Conservation (phyloP, 2,888 invertebrate species). For the Spodoptera exigua region DNA sequence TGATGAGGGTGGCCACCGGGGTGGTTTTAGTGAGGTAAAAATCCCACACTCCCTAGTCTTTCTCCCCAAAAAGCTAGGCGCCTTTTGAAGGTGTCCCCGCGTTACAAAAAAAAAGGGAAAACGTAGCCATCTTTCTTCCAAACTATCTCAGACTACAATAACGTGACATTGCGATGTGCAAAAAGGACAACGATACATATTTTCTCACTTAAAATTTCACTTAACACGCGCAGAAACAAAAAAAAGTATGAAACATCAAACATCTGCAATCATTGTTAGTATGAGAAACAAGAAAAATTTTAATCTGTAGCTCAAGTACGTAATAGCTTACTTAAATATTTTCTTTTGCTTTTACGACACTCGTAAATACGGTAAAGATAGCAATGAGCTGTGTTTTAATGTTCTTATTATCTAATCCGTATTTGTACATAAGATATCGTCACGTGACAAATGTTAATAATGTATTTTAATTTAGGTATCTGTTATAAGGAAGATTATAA, state of each 20-base stretch:
- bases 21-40: too few relatives aligned
- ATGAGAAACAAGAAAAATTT: constrained; percentile 12
- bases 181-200: too few relatives aligned
- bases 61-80: too few relatives aligned
- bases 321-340: constrained; percentile 53
- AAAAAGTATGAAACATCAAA: constrained; percentile 1
- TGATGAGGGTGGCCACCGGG: too few relatives aligned
- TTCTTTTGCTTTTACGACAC: constrained; percentile 41
- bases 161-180: too few relatives aligned
- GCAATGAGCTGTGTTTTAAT: constrained; percentile 49
- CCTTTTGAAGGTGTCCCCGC: too few relatives aligned
- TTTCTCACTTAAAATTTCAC: too few relatives aligned
- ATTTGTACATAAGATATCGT: constrained; percentile 22
- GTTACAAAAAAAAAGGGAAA: too few relatives aligned
- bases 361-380: constrained; percentile 50
- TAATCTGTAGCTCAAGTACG: constrained; percentile 36
- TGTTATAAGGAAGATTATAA: constrained; percentile 30
- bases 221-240: background rate
- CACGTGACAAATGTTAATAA: constrained; percentile 19
- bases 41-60: too few relatives aligned
- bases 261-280: constrained; percentile 4
- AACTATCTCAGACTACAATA: too few relatives aligned
- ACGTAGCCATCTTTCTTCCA: too few relatives aligned
- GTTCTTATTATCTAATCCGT: constrained; percentile 45
- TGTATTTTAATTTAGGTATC: constrained; percentile 29